Percentiles rank a stretch among this genome's conserved stretches.
phyloP scores from a whole-genome alignment of 2,797 vertebrate species.

The Sebastes elongatus region DNA sequence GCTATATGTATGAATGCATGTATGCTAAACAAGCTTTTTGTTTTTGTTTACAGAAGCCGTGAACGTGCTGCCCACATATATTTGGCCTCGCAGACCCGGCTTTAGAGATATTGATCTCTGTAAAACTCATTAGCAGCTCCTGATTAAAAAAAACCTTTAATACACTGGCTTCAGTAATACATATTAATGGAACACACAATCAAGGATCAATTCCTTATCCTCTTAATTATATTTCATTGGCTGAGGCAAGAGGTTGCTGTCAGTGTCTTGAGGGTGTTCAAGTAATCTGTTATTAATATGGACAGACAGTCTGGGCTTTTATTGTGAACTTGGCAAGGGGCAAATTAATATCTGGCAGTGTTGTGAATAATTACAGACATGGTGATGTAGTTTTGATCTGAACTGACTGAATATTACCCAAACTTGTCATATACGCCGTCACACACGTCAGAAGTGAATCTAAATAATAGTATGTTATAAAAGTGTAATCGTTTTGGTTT shows the following conservation, averaged over 20 bases:
- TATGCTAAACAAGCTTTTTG: background rate
- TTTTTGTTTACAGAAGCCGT: conserved; percentile 31
- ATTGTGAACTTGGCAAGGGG: conserved; percentile 36
- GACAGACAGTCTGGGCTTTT: conserved; percentile 51
- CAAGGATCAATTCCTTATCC: conserved; percentile 78
- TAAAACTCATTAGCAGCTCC: conserved; percentile 78
- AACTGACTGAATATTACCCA: conserved; percentile 15
- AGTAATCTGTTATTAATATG: conserved; percentile 68
- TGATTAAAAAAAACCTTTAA: conserved; percentile 70
- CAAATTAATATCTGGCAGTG: conserved; percentile 31
- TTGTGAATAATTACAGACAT: conserved; percentile 22
- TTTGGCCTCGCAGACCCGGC: conserved; percentile 51
- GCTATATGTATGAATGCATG: background rate
- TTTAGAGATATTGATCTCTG: conserved; percentile 75
- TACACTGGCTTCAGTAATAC: conserved; percentile 78
- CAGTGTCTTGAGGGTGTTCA: conserved; percentile 54
- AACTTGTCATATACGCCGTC: background rate
- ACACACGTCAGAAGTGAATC: background rate
- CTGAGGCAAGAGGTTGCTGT: conserved; percentile 58
- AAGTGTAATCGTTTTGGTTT: background rate
- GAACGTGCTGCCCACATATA: conserved; percentile 34
- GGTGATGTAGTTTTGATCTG: conserved; percentile 9
- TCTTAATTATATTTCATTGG: conserved; percentile 80
- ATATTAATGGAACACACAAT: conserved; percentile 76
- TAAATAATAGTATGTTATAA: background rate